Evolutionary conservation across 2,113 vertebrate genomes (phyloP).

Genomic region (Silurus meridionalis): DNA sequence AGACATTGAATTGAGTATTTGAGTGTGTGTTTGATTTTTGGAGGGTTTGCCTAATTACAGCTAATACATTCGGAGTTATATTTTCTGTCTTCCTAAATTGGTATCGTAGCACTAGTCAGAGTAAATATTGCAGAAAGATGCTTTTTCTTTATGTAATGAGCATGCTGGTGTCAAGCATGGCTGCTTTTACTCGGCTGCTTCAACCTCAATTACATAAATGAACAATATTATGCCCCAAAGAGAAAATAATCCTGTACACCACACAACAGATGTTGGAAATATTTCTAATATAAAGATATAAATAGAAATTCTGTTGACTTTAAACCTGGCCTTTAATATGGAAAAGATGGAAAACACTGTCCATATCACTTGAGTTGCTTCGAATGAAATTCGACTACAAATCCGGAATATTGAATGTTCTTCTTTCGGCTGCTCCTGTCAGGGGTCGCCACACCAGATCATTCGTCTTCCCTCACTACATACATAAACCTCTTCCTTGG

Average conservation of each 20-base stretch:
- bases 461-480: too few relatives aligned
- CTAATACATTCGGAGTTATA: neutral
- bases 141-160: constrained; percentile 1
- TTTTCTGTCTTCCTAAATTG: neutral
- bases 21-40: neutral
- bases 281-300: neutral
- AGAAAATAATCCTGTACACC: constrained; percentile 17
- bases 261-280: neutral
- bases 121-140: constrained; percentile 15
- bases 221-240: constrained; percentile 25
- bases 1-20: too few relatives aligned
- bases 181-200: constrained; percentile 17
- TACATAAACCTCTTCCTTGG: too few relatives aligned
- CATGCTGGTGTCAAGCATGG: constrained; percentile 14
- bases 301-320: neutral
- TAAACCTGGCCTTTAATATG: neutral
- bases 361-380: neutral
- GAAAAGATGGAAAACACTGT: neutral
- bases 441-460: too few relatives aligned
- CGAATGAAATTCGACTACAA: neutral
- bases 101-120: neutral
- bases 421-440: too few relatives aligned
- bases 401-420: neutral
- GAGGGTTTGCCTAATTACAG: constrained; percentile 1
- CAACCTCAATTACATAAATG: constrained; percentile 40